These are phyloP conservation scores for Druceiella hillmani DNA, from an alignment of 2,888 invertebrate genomes.

Conservation along the genomic window DNA sequence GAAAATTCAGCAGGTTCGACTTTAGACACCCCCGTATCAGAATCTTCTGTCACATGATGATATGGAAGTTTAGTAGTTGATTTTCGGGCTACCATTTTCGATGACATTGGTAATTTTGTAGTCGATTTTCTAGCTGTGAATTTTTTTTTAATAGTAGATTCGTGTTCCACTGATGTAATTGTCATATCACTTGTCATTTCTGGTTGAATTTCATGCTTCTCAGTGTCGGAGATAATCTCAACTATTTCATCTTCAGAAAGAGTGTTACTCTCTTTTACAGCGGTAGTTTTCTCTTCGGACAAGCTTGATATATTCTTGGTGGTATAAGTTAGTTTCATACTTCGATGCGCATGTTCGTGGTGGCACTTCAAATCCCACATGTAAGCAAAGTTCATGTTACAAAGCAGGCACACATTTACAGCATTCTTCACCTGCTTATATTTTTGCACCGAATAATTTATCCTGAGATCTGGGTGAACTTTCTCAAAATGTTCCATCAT, in stretches of 20 bases:
- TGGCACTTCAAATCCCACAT: slow-evolving; percentile 31
- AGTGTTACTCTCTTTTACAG: too few relatives aligned
- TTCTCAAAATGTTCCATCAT: slow-evolving; percentile 35
- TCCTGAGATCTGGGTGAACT: slow-evolving; percentile 27
- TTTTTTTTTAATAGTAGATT: slow-evolving; percentile 21
- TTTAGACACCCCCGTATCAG: slow-evolving; percentile 23
- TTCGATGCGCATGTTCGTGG: slow-evolving; percentile 27
- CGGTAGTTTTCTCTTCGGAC: too few relatives aligned
- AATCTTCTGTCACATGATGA: slow-evolving; percentile 8
- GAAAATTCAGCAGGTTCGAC: slow-evolving; percentile 34
- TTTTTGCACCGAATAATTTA: slow-evolving; percentile 33
- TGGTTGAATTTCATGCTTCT: too few relatives aligned
- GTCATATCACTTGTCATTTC: too few relatives aligned
- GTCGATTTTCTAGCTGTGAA: slow-evolving; percentile 37
- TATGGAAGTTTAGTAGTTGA: slow-evolving; percentile 46
- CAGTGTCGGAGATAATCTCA: too few relatives aligned
- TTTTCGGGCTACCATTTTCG: slow-evolving; percentile 36
- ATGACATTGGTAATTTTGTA: slow-evolving; percentile 31
- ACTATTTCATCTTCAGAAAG: too few relatives aligned
- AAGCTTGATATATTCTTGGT: slow-evolving; percentile 15
- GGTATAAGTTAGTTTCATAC: slow-evolving; percentile 25
- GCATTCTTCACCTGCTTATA: slow-evolving; percentile 27
- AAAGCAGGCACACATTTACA: slow-evolving; percentile 28
- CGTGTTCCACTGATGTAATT: too few relatives aligned
- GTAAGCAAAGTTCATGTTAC: slow-evolving; percentile 29